Evolutionary conservation across 2,113 vertebrate genomes (phyloP).

Genomic region (Odontophorus gujanensis): DNA sequence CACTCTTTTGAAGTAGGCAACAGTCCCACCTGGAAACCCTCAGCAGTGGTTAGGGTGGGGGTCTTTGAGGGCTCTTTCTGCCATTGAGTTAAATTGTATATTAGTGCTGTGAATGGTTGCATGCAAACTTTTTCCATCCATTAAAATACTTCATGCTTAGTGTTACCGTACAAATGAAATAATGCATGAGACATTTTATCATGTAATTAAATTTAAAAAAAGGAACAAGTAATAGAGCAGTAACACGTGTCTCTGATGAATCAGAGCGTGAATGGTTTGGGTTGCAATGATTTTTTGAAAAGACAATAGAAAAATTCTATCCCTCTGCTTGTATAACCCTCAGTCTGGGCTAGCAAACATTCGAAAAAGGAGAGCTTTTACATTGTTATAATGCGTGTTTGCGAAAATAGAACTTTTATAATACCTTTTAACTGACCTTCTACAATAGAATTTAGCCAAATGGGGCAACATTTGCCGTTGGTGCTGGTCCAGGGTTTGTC

Average conservation of each 20-base stretch:
- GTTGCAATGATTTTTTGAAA: neutral
- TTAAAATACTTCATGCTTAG: neutral
- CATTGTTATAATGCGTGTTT: neutral
- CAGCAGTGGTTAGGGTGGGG: neutral
- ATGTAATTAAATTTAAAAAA: neutral
- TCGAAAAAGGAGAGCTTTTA: neutral
- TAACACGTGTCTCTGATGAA: fast-evolving
- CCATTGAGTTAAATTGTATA: neutral
- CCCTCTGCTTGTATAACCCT: neutral
- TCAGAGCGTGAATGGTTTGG: neutral
- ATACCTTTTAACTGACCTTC: neutral
- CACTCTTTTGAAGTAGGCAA: neutral
- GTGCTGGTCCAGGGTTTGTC: neutral
- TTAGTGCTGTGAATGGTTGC: neutral
- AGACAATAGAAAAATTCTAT: neutral
- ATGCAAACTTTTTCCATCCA: neutral
- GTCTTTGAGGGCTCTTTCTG: neutral
- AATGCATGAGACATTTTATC: neutral
- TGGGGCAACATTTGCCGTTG: neutral
- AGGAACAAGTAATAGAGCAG: neutral
- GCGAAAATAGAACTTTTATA: neutral
- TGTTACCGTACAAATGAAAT: neutral
- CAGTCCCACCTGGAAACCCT: neutral
- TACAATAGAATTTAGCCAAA: neutral
- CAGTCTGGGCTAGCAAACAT: neutral